Conservation (phyloP, 2,888 invertebrate genomes). For the Amphipyra berbera region DNA sequence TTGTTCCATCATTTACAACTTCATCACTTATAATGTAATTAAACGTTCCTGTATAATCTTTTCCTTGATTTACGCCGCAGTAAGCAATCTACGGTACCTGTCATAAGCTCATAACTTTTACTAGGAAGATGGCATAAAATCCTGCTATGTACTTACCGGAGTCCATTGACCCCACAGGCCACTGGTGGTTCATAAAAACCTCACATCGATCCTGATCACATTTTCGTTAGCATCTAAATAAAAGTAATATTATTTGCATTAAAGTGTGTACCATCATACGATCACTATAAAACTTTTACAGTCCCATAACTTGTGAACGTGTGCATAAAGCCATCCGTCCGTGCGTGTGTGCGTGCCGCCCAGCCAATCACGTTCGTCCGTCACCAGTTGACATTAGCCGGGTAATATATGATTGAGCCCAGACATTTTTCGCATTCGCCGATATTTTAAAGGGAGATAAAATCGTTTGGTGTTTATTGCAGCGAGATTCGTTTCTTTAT, state of each 20-base stretch:
- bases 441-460: conserved; percentile 81
- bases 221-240: conserved; percentile 55
- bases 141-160: neutral
- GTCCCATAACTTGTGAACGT: conserved; percentile 74
- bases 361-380: conserved; percentile 76
- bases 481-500: conserved; percentile 68
- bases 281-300: conserved; percentile 78
- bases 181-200: conserved; percentile 45
- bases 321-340: conserved; percentile 42
- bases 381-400: conserved; percentile 76
- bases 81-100: neutral
- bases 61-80: conserved; percentile 32
- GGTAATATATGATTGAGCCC: conserved; percentile 85
- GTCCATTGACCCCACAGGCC: conserved; percentile 44
- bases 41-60: conserved; percentile 9
- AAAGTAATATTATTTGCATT: conserved; percentile 53
- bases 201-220: conserved; percentile 55
- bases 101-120: too few relatives aligned
- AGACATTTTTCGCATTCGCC: conserved; percentile 75
- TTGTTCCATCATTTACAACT: conserved; percentile 15
- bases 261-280: conserved; percentile 59
- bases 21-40: conserved; percentile 26
- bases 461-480: conserved; percentile 77
- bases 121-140: too few relatives aligned
- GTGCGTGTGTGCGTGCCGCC: conserved; percentile 51